Evolutionary conservation across 1,140 invertebrate genomes (phyloP), one percentile per base, ranked within the genome.

Genomic region (Aphaenogaster rudis): DNA sequence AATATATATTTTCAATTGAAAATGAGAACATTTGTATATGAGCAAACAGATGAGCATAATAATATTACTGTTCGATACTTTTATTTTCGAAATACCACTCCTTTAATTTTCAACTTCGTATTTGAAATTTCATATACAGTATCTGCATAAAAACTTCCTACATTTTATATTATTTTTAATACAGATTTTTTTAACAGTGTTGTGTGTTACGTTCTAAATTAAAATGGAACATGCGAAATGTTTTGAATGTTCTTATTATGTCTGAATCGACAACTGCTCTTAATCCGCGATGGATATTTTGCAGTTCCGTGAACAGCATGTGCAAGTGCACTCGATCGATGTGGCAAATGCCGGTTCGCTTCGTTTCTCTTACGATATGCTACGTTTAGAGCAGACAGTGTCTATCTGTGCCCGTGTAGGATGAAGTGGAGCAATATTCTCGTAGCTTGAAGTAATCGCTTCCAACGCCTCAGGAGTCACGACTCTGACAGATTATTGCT

Each of bases 211-310:
- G 39, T 48, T 48, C 42, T 21, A 61, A 36, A 84, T 84, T 84
- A 39, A 84, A 84, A 61, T 61, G n/a, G 69, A 7, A 28, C 39
- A 59, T 39, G 28, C 6, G 1, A 48, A 74, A 61, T 59, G 6
- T 72, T 71, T 57, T 2, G 52, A 72, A 82, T 36, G 54, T 74
- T 63, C 33, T 36, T 42, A 76, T 76, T 76, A 61, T 11, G 74
- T 84, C 54, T 39, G 54, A 57, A 76, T 84, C 69, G 67, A n/a
- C 52, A 48, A 63, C 13, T 36, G 54, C n/a, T 84, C 63, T 84
- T 84, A 84, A 84, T 76, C 80, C 33, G 54, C 57, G n/a, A 61
- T n/a, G 69, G 45, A 76, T 84, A 63, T 76, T 84, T 84, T 84
- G 80, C 80, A 84, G 54, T 74, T 76, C 69, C 69, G 6, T 76